Base-by-base conservation (phyloP, 2,888 invertebrate species). In the Drosophila parthenogenetica region DNA sequence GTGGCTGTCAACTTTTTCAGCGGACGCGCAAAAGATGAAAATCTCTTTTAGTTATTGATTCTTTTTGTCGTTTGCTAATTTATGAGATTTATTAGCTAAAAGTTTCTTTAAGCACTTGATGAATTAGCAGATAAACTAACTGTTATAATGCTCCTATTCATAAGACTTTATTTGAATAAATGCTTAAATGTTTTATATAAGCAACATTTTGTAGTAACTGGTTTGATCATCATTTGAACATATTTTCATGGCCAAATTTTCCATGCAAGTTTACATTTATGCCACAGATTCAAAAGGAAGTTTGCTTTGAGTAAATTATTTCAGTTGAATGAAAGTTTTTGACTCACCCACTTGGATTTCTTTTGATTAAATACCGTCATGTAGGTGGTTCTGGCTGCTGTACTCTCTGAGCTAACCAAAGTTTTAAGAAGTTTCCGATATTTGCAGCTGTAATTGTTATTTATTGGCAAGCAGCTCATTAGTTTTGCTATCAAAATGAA, bases 1-100 rank as follows among this genome's bases (percentile, higher is more conserved):
- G 67, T 53, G 57, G 53, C 61, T 55, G 40, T 25, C 8, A 22
- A 11, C 45, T 29, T 50, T 67, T 63, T 40, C 40, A 35, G 32
- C n/a, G 32, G 5, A 43, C 7, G 43, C n/a, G 14, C 25, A 45
- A 13, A 65, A 37, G 39, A 55, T 55, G 43, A 32, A 55, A 55
- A 35, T 32, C 43, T 35, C 14, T 22, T 43, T 55, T 14, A 43
- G 11, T 19, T 59, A 29, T 29, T 40, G 39, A 10, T 22, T 13
- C 2, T 16, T 29, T 17, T 37, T 40, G 7, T 29, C 13, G 35
- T 22, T 43, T 32, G 2, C 8, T n/a, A 17, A 22, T 54, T 50
- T 55, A 0, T 53, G n/a, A 45, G 32, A 19, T 45, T 45, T 49
- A 62, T 55, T 32, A 14, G 40, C n/a, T 2, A 3, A 43, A 50